Evolutionary conservation across 2,113 vertebrate genomes (phyloP), one percentile per base, ranked within the genome.

Genomic region (Girardinichthys multiradiatus): DNA sequence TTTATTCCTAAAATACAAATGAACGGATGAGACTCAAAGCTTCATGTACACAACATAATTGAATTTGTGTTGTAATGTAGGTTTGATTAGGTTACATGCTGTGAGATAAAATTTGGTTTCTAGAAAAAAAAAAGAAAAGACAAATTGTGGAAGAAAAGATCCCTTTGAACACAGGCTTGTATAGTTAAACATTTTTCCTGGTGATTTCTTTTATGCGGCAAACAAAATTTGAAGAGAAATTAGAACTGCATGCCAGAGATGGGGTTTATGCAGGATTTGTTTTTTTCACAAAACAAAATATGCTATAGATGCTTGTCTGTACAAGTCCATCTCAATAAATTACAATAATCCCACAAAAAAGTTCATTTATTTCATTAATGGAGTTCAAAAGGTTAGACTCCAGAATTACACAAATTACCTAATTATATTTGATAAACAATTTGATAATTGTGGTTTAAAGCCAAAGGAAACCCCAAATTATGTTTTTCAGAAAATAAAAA

Each of bases 91-190:
- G 42, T 45, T 45, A 45, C 17, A 45, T 45, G 42, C 4, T 3
- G 19, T 29, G 42, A 67, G 54, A 63, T 61, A 62, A 17, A 29
- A 7, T 37, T 26, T 51, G 57, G 2, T 68, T 69, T 58, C 60
- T 37, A 68, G 54, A 27, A 19, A 61, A 33, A 45, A 27, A 19
- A 61, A 33, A 45, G 4, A 45, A 45, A 45, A 6, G 42, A 65
- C 37, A 30, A 1, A 29, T 66, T 54, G 12, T 57, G 57, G 57
- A 86, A 82, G 59, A 6, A 64, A 76, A 66, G 48, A 9, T 51
- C 4, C 9, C 45, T 70, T 30, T 29, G 26, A 37, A 12, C n/a
- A 73, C 26, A 45, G n/a, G 61, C 60, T 30, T 28, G n/a, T 26
- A 28, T 42, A 57, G 26, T 48, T 35, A 62, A 4, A 62, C 10